phyloP scores from a whole-genome alignment of 2,888 invertebrate species.

The Xanthia togata region DNA sequence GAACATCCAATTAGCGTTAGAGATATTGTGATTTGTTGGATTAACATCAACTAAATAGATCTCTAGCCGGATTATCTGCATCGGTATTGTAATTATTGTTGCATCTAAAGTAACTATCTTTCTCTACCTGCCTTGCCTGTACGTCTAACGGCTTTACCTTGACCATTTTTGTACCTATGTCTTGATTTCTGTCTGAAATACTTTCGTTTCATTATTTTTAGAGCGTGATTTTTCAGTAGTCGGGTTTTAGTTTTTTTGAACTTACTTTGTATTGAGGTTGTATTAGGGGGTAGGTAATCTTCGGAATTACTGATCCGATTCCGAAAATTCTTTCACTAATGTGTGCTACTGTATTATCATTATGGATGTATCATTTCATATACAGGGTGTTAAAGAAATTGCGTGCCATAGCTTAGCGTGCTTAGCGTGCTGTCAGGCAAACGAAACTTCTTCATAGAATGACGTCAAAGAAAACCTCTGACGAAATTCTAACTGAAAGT shows the following conservation, averaged over 20 bases:
- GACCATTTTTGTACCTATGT: too few species aligned
- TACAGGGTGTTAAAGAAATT: too few species aligned
- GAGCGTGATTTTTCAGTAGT: too few species aligned
- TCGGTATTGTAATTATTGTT: conserved; percentile 9
- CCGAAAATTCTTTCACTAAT: too few species aligned
- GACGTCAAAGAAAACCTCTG: conserved; percentile 1
- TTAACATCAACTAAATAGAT: not conserved
- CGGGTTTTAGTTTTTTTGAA: not conserved
- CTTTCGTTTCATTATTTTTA: too few species aligned
- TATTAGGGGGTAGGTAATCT: too few species aligned
- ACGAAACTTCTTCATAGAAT: conserved; percentile 16
- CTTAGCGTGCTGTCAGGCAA: not conserved
- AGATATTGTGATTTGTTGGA: conserved; percentile 30
- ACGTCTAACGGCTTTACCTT: too few species aligned
- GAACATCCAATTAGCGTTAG: conserved; percentile 37
- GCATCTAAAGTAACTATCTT: not conserved
- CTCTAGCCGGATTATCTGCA: conserved; percentile 8
- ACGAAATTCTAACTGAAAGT: conserved; percentile 11
- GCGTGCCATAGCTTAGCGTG: too few species aligned
- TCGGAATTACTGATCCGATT: too few species aligned
- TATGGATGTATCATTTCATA: too few species aligned
- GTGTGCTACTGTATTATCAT: too few species aligned
- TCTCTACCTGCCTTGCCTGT: not conserved
- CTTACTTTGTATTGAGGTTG: not conserved
- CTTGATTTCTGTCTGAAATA: too few species aligned